Conservation (phyloP, 2,113 vertebrate genomes). For the Microcebus ravelobensis region DNA sequence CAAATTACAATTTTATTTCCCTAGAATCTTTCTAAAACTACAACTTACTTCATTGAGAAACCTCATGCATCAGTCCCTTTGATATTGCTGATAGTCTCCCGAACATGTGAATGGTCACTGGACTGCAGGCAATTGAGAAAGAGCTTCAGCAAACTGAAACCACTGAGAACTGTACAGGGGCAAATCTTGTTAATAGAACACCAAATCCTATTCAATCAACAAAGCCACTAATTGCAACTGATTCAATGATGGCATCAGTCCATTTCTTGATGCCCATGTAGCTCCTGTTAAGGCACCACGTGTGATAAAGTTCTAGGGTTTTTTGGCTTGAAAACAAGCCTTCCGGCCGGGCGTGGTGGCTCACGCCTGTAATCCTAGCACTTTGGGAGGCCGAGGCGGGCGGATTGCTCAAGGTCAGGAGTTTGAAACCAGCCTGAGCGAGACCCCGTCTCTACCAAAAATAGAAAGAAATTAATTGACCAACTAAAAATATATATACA, state of each 20-base stretch:
- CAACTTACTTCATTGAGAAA: conserved; percentile 53
- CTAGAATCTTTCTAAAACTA: neutral
- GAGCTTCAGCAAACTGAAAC: conserved; percentile 90
- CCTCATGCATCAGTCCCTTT: conserved; percentile 79
- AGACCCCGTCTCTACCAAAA: too few species aligned
- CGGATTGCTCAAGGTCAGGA: too few species aligned
- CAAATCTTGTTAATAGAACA: conserved; percentile 91
- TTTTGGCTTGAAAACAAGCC: conserved; percentile 91
- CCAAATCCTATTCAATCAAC: conserved; percentile 92
- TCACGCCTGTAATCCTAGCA: too few species aligned
- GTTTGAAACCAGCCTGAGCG: too few species aligned
- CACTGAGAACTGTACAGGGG: conserved; percentile 89
- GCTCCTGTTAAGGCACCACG: conserved; percentile 92
- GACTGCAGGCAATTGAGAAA: conserved; percentile 77
- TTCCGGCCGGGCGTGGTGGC: too few species aligned
- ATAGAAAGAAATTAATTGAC: too few species aligned
- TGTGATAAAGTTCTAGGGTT: conserved; percentile 94
- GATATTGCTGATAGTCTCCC: conserved; percentile 90
- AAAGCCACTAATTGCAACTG: conserved; percentile 91
- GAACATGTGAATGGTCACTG: conserved; percentile 85
- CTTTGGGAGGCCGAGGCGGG: too few species aligned
- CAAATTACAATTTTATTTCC: neutral
- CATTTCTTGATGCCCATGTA: conserved; percentile 91
- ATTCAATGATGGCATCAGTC: conserved; percentile 90
- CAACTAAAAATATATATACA: too few species aligned